phyloP scores from a whole-genome alignment of 2,113 vertebrate genomes.

The Marmota flaviventris region DNA sequence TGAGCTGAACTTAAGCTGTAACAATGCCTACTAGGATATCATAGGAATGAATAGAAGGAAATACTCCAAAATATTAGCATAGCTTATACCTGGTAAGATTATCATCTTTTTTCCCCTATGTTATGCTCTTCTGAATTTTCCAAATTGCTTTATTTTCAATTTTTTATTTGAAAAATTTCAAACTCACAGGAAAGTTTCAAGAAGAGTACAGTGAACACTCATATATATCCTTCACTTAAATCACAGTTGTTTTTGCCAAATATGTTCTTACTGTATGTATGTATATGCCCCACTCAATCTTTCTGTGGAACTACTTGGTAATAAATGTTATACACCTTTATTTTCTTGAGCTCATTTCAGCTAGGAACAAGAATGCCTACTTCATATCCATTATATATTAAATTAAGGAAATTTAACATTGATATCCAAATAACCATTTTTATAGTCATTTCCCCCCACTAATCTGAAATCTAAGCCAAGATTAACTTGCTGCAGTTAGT shows the following conservation, averaged over 20 bases:
- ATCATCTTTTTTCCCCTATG: not conserved
- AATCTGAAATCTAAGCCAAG: conserved; percentile 3
- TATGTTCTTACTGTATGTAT: not conserved
- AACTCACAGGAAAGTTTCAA: conserved; percentile 20
- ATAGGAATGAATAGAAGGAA: conserved; percentile 55
- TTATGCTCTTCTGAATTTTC: conserved; percentile 35
- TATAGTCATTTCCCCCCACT: not conserved
- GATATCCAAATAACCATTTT: not conserved
- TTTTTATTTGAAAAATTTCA: conserved; percentile 50
- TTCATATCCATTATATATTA: not conserved
- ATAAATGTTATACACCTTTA: not conserved
- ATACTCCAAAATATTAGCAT: conserved; percentile 54
- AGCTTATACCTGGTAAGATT: conserved; percentile 3
- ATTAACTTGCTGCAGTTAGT: not conserved
- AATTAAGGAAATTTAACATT: conserved; percentile 24
- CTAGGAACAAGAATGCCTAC: not conserved
- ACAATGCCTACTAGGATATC: conserved; percentile 16
- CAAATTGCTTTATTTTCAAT: conserved; percentile 26
- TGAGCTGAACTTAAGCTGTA: conserved; percentile 20
- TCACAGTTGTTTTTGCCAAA: not conserved
- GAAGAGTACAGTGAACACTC: not conserved
- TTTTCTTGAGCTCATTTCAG: not conserved
- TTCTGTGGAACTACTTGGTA: not conserved
- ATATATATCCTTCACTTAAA: not conserved
- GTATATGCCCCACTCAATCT: not conserved